A percentile compares a stretch with the other conserved stretches of the same genome.
Conservation (phyloP, 2,888 invertebrate species). For the Heliconius cydno region DNA sequence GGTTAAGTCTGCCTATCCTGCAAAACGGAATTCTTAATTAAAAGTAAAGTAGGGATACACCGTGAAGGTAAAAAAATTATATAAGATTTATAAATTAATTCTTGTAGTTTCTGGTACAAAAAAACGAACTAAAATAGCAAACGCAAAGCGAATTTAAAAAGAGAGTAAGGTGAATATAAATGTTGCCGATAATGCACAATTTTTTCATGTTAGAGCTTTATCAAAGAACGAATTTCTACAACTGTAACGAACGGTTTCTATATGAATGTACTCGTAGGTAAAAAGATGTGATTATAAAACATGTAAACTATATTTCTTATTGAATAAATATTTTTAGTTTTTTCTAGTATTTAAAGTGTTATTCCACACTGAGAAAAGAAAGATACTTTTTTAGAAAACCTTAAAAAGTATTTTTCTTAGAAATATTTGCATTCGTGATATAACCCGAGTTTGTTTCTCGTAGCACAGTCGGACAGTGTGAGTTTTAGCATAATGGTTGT, state of each 20-base stretch:
- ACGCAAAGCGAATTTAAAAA: constrained; percentile 9
- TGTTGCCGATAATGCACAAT: constrained; percentile 26
- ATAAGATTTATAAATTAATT: neutral
- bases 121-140: constrained; percentile 3
- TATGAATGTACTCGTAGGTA: neutral
- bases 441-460: neutral
- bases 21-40: too few relatives aligned
- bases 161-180: constrained; percentile 19
- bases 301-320: neutral
- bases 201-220: constrained; percentile 17
- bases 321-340: neutral
- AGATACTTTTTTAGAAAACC: too few relatives aligned
- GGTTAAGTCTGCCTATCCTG: too few relatives aligned
- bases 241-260: constrained; percentile 16
- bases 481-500: too few relatives aligned
- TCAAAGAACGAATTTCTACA: constrained; percentile 19
- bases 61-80: too few relatives aligned
- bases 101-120: neutral
- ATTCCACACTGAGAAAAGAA: too few relatives aligned
- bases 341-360: too few relatives aligned
- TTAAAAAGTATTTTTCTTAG: neutral
- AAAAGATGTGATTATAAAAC: neutral
- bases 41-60: too few relatives aligned
- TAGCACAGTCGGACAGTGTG: too few relatives aligned
- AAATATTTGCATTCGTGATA: neutral